Evolutionary conservation across 2,888 invertebrate genomes (phyloP), one percentile per base, ranked within the genome.

Genomic region (Drosophila diplacantha): DNA sequence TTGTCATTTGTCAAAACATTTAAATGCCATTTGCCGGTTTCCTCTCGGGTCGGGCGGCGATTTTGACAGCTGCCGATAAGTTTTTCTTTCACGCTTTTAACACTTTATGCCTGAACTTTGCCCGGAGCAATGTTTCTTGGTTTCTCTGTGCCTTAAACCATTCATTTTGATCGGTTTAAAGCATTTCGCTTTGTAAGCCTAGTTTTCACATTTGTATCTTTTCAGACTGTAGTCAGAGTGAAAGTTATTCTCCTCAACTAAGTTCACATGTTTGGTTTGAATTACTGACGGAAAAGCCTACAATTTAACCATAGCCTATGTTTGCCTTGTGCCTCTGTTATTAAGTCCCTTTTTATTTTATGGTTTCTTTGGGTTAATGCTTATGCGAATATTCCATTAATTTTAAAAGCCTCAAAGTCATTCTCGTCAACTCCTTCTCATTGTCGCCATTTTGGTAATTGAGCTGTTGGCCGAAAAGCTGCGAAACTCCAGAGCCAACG

Each of bases 1-100:
- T 82, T 82, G 81, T 75, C 81, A 84, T 82, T 84, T 81, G 84
- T 81, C 82, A 83, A 80, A 81, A 83, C 80, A 83, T 81, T 84
- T 80, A 80, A 80, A 84, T 78, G 76, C 78, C 73, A 81, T 83
- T 78, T 83, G 73, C 78, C 63, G 72, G 75, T 60, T 66, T 49
- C 51, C 60, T 49, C 47, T 44, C 20, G 47, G 44, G 49, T 38
- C 49, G 53, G 57, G 43, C 57, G 56, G 54, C 64, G 58, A 62
- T 61, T 80, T 80, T 83, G 80, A 83, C 80, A 80, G 80, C 68
- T 71, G 70, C 64, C 73, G 80, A 80, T 83, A 74, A 79, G 62
- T 74, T 83, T 75, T 49, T 71, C 62, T 66, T 65, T 71, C 47
- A 72, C 61, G 65, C 74, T 83, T 78, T 78, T 75, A 74, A 78